phyloP scores from a whole-genome alignment of 37 sponge, comb jelly and placozoan genomes.

The Ephydatia muelleri region DNA sequence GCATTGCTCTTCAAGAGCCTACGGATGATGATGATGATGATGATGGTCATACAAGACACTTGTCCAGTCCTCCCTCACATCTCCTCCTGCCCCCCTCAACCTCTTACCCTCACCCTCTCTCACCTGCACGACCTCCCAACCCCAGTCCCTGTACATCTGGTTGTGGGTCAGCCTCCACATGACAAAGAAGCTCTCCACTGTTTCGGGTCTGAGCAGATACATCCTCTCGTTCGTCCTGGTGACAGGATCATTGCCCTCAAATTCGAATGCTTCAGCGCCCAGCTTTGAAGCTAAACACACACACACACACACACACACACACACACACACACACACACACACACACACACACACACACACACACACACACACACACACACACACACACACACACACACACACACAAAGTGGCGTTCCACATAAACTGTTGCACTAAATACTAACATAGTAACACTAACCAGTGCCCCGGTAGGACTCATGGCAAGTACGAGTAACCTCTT shows the following conservation, averaged over 20 bases:
- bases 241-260: slow-evolving; percentile 31
- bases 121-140: slow-evolving; percentile 87
- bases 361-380: slow-evolving; percentile 44
- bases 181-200: slow-evolving; percentile 82
- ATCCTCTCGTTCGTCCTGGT: slow-evolving; percentile 64
- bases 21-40: neutral
- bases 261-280: slow-evolving; percentile 87
- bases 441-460: slow-evolving; percentile 30
- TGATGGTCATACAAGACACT: neutral
- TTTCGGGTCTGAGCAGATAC: slow-evolving; percentile 89
- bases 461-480: slow-evolving; percentile 72
- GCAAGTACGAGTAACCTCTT: slow-evolving; percentile 68
- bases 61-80: neutral
- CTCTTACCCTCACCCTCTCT: neutral
- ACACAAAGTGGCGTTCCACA: neutral
- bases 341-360: slow-evolving; percentile 53
- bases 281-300: slow-evolving; percentile 68
- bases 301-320: slow-evolving; percentile 31
- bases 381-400: too few relatives aligned
- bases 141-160: slow-evolving; percentile 91
- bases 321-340: slow-evolving; percentile 51
- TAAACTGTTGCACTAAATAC: neutral
- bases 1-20: slow-evolving; percentile 82
- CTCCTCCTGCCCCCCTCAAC: neutral
- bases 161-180: slow-evolving; percentile 92